Percentiles rank a stretch among this genome's conserved stretches.
Evolutionary conservation across 2,113 vertebrate species (phyloP).

Genomic region (Neofelis nebulosa): DNA sequence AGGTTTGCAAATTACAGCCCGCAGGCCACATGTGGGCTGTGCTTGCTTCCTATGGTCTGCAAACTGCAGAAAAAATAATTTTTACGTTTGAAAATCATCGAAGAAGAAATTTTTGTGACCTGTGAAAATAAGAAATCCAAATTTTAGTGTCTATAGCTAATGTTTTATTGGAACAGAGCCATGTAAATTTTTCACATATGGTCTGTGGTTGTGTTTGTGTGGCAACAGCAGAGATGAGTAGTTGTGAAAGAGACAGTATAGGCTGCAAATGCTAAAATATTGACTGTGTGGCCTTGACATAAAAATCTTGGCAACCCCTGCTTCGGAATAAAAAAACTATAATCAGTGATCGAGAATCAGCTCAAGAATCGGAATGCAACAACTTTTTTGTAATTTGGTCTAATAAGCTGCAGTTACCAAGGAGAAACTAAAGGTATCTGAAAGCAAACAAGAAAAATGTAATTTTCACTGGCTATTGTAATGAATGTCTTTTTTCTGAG

Average conservation of each 20-base stretch:
- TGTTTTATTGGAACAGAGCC: not conserved
- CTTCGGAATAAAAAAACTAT: not conserved
- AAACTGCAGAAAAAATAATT: not conserved
- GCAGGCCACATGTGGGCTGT: fast-evolving
- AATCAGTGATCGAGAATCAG: not conserved
- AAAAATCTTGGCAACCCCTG: not conserved
- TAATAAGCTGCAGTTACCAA: not conserved
- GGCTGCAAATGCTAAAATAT: not conserved
- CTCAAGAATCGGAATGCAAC: not conserved
- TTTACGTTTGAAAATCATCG: not conserved
- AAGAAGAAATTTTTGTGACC: not conserved
- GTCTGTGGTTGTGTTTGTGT: not conserved
- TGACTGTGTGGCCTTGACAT: not conserved
- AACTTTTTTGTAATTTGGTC: not conserved
- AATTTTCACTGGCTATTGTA: not conserved
- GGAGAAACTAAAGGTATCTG: not conserved
- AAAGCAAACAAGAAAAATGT: not conserved
- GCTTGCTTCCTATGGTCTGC: not conserved
- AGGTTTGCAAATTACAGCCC: not conserved
- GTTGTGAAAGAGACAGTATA: not conserved
- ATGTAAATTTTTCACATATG: not conserved
- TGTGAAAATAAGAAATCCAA: not conserved
- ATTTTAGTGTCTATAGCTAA: not conserved
- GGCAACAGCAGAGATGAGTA: not conserved
- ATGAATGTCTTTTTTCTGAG: not conserved